Conservation (phyloP, 2,113 vertebrate genomes). For the Hippolais icterina region DNA sequence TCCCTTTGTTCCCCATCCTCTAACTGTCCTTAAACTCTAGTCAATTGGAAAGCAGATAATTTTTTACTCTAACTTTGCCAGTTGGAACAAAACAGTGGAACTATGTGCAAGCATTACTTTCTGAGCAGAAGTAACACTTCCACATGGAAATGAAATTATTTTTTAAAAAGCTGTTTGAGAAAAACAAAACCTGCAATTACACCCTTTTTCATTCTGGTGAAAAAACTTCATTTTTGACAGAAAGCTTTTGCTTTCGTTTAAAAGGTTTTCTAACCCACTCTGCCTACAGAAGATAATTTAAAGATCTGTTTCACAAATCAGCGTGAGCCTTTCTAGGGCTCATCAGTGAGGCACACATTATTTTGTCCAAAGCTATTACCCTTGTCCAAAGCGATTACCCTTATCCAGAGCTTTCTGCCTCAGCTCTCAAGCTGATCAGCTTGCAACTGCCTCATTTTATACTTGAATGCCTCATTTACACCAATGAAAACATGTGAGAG, state of each 20-base stretch:
- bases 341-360: not conserved
- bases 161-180: not conserved
- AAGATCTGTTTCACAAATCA: constrained; percentile 24
- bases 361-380: constrained; percentile 38
- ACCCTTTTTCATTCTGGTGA: not conserved
- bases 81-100: not conserved
- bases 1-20: not conserved
- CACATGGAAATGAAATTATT: constrained; percentile 32
- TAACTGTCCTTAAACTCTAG: not conserved
- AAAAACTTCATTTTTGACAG: not conserved
- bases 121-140: constrained; percentile 6
- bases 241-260: not conserved
- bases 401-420: constrained; percentile 32
- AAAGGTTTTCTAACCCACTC: not conserved
- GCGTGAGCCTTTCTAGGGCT: not conserved
- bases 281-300: not conserved
- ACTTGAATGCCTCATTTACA: constrained; percentile 51
- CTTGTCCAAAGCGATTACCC: constrained; percentile 37
- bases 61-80: constrained; percentile 5
- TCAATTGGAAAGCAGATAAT: not conserved
- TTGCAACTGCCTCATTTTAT: constrained; percentile 31
- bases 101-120: not conserved
- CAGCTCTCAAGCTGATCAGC: constrained; percentile 17
- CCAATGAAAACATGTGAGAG: constrained; percentile 30
- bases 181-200: not conserved